These are phyloP conservation scores for Hydriomena furcata DNA, from an alignment of 2,888 invertebrate species.

Conservation along the genomic window DNA sequence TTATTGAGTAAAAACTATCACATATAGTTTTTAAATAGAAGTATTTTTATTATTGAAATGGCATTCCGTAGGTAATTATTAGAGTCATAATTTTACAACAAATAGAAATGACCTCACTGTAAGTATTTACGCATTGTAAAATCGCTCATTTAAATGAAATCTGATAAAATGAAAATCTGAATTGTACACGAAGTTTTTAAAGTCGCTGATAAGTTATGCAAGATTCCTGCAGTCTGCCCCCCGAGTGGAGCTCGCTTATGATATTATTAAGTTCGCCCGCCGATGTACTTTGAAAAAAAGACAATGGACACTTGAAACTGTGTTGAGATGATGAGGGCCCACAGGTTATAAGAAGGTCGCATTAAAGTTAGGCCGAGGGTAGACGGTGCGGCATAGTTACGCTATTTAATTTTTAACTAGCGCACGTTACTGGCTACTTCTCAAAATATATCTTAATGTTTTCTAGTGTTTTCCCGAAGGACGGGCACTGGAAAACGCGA, in stretches of 20 bases:
- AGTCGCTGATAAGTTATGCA: slow-evolving; percentile 38
- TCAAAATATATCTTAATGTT: too few relatives aligned
- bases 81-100: too few relatives aligned
- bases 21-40: too few relatives aligned
- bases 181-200: slow-evolving; percentile 35
- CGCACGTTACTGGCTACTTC: too few relatives aligned
- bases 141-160: slow-evolving; percentile 17
- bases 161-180: slow-evolving; percentile 36
- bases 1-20: too few relatives aligned
- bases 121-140: background rate
- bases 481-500: too few relatives aligned
- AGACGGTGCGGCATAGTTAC: background rate
- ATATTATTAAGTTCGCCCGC: slow-evolving; percentile 36
- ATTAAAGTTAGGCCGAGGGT: slow-evolving; percentile 5
- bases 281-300: slow-evolving; percentile 29
- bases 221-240: slow-evolving; percentile 30
- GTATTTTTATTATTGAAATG: too few relatives aligned
- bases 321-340: slow-evolving; percentile 16
- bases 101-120: background rate
- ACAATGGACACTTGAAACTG: slow-evolving; percentile 26
- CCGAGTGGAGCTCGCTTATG: slow-evolving; percentile 38
- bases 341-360: slow-evolving; percentile 1
- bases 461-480: too few relatives aligned
- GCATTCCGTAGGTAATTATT: too few relatives aligned
- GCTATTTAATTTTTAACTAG: background rate